A percentile compares a stretch with the other conserved stretches of the same genome.
phyloP scores from a whole-genome alignment of 2,888 invertebrate genomes.

The Odontothrips loti region DNA sequence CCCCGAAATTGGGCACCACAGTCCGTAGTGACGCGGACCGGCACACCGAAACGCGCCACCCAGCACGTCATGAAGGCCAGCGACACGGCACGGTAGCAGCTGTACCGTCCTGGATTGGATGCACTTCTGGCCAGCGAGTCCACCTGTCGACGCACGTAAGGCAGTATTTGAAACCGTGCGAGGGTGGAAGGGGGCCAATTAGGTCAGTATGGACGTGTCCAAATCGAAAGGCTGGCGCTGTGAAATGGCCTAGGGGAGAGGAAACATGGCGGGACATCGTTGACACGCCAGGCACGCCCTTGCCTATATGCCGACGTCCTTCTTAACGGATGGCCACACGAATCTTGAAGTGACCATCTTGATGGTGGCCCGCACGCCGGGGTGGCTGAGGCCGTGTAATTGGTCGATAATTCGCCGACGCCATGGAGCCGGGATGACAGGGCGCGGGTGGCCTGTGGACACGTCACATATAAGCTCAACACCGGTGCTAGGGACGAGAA shows the following conservation, averaged over 20 bases:
- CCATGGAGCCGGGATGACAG: slow-evolving; percentile 33
- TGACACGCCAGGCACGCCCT: slow-evolving; percentile 43
- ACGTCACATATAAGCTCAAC: slow-evolving; percentile 29
- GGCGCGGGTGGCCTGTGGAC: slow-evolving; percentile 30
- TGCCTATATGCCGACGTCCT: slow-evolving; percentile 43
- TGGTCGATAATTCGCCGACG: slow-evolving; percentile 34
- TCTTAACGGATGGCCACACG: slow-evolving; percentile 45
- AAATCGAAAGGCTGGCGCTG: slow-evolving; percentile 41
- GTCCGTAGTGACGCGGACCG: slow-evolving; percentile 43
- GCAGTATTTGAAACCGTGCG: background rate
- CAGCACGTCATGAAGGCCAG: slow-evolving; percentile 44
- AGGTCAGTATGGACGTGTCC: slow-evolving; percentile 44
- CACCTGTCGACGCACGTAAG: slow-evolving; percentile 34
- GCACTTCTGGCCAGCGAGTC: slow-evolving; percentile 46
- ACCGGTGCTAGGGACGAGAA: background rate
- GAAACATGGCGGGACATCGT: slow-evolving; percentile 41
- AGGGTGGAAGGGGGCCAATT: slow-evolving; percentile 37
- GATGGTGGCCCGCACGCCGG: slow-evolving; percentile 38
- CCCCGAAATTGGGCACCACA: slow-evolving; percentile 45
- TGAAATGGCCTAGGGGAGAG: slow-evolving; percentile 39
- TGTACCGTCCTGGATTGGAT: slow-evolving; percentile 44
- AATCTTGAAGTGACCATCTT: slow-evolving; percentile 43
- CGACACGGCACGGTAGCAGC: too few species aligned
- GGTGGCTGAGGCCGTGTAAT: slow-evolving; percentile 40
- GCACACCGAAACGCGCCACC: slow-evolving; percentile 47